Base-by-base conservation (phyloP, 2,888 invertebrate species). In the Leuctra nigra region DNA sequence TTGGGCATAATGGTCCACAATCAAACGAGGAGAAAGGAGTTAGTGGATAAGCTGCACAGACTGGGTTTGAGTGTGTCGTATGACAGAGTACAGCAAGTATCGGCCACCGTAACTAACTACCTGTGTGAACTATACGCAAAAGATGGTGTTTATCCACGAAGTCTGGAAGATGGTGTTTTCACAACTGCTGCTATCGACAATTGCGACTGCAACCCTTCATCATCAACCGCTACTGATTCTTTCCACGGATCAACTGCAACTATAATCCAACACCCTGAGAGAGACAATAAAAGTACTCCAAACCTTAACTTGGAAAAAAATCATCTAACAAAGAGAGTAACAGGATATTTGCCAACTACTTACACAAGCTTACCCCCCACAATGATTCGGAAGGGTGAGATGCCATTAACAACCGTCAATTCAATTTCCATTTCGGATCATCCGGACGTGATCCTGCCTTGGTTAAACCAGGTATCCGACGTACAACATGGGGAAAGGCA, bases 51-150 rank as follows among this genome's bases (percentile, higher is more conserved):
- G 11, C 18, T 53, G 35, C n/a, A 53, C 35, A 29, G 14, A n/a
- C 35, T 35, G 29, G 53, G 53, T 7, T n/a, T 53, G 33, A 35
- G 53, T 53, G 35, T 53, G n/a, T 53, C 50, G 11, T 50, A 50
- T 18, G 25, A 24, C 18, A 22, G 50, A n/a, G 24, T 50, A n/a
- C 50, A 24, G 35, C 35, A 50, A 29, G 14, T 52, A 29, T 52
- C 52, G n/a, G 33, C 25, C 2, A 29, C 33, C n/a, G 52, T 29
- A 9, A 52, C 25, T 18, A 29, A 29, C 24, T 14, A 20, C 6
- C 36, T 52, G 52, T 29, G 33, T 23, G 36, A 14, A 52, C 2
- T 18, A 18, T 52, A 52, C 29, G 36, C 16, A n/a, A n/a, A 24
- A 16, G 29, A 29, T 52, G 52, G 25, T 16, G 52, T 52, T 13